Base-by-base conservation (phyloP, 1,140 invertebrate species). In the Aphelinus atriplicis region DNA sequence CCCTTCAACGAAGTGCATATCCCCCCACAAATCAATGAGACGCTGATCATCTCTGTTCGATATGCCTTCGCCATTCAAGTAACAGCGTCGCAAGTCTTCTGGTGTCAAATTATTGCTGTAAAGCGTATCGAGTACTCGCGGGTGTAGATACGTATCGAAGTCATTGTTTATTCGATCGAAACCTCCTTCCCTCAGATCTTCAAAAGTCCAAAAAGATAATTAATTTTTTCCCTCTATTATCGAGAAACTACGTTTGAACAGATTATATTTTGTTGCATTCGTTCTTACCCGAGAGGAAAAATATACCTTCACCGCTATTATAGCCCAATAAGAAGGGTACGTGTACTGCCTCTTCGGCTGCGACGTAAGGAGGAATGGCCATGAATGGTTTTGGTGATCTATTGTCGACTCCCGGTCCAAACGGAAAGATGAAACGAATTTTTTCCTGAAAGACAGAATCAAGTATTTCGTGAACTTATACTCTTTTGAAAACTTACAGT, bases 281-380 rank as follows among this genome's bases (percentile, higher is more conserved):
- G 9, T 0, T 55, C 74, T 76, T 80, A 87, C 85, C 78, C 46
- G 77, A 77, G 5, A 89, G 76, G 10, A 89, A 79, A 0, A 89
- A 76, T 4, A 90, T 79, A 6, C 90, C 90, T 85, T 94, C 93
- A 10, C 86, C 82, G 10, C 80, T 84, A 79, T 89, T 91, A 58
- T 91, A 89, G 1, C 92, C 93, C n/a, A 90, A 78, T 4, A 93
- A 86, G 43, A 90, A 84, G 0, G 92, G 92, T 10, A 93, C 86
- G 65, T 89, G 88, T 50, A 89, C 79, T 57, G 88, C 88, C 56
- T 85, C 83, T 62, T 89, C 85, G 46, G 80, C 81, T 10, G 84
- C 75, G 7, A 78, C 66, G 3, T 48, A 48, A 0, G 85, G 85
- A 56, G 87, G 78, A 7, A 84, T 75, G 0, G 87, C 79, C 46